Base-by-base conservation (phyloP, 2,888 invertebrate species). In the Lacanobia oleracea region DNA sequence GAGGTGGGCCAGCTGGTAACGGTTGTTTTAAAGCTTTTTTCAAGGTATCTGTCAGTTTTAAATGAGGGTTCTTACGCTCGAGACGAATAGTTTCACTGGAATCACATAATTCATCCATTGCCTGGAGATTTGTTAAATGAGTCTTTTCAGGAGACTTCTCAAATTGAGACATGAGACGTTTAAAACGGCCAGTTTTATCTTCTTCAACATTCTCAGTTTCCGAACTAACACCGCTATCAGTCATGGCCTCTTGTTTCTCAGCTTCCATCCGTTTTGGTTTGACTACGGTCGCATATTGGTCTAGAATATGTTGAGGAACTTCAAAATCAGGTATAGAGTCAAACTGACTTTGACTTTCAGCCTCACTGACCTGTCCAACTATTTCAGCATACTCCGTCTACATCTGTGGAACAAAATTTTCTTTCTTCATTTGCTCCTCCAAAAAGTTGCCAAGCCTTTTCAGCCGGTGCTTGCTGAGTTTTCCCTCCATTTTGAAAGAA, bases 1-100 rank as follows among this genome's bases (percentile, higher is more conserved):
- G 98, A 0, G 98, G 97, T 8, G 98, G 97, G 0, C 97, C 98
- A 6, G 92, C 77, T 0, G 98, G 98, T 62, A 98, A 87, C 0
- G 97, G 97, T 81, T 97, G 97, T 87, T 97, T 97, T 59, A 97
- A 91, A 23, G 97, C 97, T 77, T 96, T 96, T 88, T 97, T 97
- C 50, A 97, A 91, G 1, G 97, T 97, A 82, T 97, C 97, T 0
- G 97, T 96, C 63, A 96, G 81, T n/a, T 87, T 90, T 60, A 95
- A 79, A 81, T 95, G 94, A 4, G 96, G 96, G 71, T 95, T 96
- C 72, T 95, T 95, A 51, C 93, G 91, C 85, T 95, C 96, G 6
- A 95, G 81, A 8, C 90, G 89, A 87, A 95, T 94, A 0, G 95
- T 95, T 79, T 95, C 95, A 87, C 93, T 95, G 16, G 95, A 95